These are phyloP conservation scores for Thunnus thynnus DNA, from an alignment of 2,113 vertebrate species.

Conservation along the genomic window DNA sequence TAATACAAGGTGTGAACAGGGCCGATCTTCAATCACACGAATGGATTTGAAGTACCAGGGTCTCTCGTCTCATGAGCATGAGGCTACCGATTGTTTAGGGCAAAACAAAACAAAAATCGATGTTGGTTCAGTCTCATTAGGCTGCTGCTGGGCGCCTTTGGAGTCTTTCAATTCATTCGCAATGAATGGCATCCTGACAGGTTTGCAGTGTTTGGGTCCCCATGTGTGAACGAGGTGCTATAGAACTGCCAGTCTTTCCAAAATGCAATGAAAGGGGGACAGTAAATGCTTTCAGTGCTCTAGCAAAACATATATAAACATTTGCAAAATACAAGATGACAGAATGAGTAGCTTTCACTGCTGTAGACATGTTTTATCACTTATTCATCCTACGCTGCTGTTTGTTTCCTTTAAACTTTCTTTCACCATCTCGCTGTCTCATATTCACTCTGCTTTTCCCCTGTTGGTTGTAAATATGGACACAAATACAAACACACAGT, in stretches of 20 bases:
- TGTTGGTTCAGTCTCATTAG: no score
- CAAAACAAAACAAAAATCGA: no score
- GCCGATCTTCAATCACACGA: no score
- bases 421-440: not conserved
- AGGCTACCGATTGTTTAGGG: no score
- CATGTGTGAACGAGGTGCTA: not conserved
- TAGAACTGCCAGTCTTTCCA: not conserved
- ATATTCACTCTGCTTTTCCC: slow-evolving; percentile 18
- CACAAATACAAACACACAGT: slow-evolving; percentile 34
- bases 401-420: slow-evolving; percentile 34
- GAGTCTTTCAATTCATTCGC: not conserved
- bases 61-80: no score
- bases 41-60: no score
- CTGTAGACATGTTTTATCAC: not conserved
- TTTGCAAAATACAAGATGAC: not conserved
- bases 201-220: not conserved
- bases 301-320: slow-evolving; percentile 10
- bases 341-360: slow-evolving; percentile 3
- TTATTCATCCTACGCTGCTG: slow-evolving; percentile 24
- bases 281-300: slow-evolving; percentile 13
- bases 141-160: not conserved
- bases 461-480: slow-evolving; percentile 39
- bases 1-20: no score
- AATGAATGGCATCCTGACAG: no score
- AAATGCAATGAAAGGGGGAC: slow-evolving; percentile 2